Evolutionary conservation across 1,140 invertebrate species (phyloP).

Genomic region (Aphelenchoides besseyi): DNA sequence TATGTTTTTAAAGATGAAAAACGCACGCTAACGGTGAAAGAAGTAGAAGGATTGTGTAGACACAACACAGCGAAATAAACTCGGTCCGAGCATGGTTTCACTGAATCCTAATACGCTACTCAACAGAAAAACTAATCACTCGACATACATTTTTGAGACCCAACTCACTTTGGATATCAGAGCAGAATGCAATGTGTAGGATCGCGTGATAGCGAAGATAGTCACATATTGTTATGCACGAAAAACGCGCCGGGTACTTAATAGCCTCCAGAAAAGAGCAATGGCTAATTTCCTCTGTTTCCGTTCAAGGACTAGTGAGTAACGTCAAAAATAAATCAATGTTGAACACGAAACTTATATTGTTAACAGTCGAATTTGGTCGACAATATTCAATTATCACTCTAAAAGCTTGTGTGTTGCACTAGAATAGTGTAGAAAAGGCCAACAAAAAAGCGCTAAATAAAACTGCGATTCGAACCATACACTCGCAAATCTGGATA

Average conservation of each 20-base stretch:
- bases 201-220: neutral
- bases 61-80: neutral
- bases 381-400: too few relatives aligned
- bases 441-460: too few relatives aligned
- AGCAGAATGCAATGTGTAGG: neutral
- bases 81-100: neutral
- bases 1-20: neutral
- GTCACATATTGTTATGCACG: slow-evolving; percentile 1
- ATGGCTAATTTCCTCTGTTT: neutral
- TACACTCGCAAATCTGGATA: too few relatives aligned
- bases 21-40: neutral
- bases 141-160: neutral
- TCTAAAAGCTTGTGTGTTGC: too few relatives aligned
- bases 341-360: neutral
- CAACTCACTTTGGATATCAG: neutral
- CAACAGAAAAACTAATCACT: neutral
- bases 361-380: too few relatives aligned
- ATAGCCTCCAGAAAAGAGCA: neutral
- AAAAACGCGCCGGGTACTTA: neutral
- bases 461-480: too few relatives aligned
- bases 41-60: neutral
- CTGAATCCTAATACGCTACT: neutral
- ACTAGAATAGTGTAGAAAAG: too few relatives aligned
- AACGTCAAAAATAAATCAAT: neutral
- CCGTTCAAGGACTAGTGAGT: neutral